Evolutionary conservation across 1,140 invertebrate species (phyloP).

Genomic region (Atta texana): DNA sequence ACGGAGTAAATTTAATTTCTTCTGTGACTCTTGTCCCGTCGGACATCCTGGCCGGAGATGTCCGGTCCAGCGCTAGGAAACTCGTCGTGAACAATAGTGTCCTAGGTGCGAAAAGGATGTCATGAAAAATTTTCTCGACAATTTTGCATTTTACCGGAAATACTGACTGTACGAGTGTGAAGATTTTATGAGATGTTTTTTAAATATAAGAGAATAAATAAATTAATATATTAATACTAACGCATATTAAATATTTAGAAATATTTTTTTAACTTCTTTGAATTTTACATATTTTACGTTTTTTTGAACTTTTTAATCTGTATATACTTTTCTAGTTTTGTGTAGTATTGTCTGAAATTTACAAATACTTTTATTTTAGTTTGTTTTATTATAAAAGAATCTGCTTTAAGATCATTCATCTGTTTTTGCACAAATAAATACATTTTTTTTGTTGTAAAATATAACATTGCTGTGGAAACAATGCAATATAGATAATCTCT

Average conservation of each 20-base stretch:
- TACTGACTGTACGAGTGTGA: neutral
- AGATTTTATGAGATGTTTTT: neutral
- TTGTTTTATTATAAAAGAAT: neutral
- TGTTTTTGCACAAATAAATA: conserved; percentile 1
- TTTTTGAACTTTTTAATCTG: neutral
- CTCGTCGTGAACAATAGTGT: conserved; percentile 25
- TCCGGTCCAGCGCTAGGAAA: conserved; percentile 25
- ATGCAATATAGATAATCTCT: neutral
- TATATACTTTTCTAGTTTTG: neutral
- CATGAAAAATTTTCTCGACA: conserved; percentile 32
- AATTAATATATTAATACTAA: neutral
- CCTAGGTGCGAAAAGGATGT: neutral
- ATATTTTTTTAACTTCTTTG: neutral
- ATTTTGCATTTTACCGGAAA: neutral
- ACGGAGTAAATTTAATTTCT: conserved; percentile 78
- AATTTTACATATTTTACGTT: neutral
- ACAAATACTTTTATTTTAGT: neutral
- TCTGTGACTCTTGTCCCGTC: conserved; percentile 19
- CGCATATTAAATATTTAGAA: neutral
- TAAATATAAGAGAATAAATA: neutral
- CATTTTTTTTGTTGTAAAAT: neutral
- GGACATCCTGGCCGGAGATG: conserved; percentile 51
- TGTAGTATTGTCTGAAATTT: neutral
- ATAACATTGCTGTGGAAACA: neutral
- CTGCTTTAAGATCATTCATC: neutral